Evolutionary conservation across 2,888 invertebrate genomes (phyloP).

Genomic region (Watsonalla cultraria): DNA sequence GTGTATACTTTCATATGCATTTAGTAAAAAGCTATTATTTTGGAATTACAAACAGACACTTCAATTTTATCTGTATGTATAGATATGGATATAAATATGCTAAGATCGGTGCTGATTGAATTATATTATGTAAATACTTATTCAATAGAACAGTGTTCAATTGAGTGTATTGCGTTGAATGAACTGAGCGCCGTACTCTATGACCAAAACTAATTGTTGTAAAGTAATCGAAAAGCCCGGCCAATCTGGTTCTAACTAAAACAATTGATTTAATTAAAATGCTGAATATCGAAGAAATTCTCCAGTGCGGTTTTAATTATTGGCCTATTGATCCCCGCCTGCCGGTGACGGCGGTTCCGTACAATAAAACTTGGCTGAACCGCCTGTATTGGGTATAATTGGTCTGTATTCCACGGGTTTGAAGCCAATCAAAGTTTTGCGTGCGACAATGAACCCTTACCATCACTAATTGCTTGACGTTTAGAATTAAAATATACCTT

Average conservation of each 20-base stretch:
- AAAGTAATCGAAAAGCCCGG: neutral
- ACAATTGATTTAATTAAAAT: constrained; percentile 68
- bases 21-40: too few relatives aligned
- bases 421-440: constrained; percentile 69
- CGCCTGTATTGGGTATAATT: constrained; percentile 68
- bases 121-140: too few relatives aligned
- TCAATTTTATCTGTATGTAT: too few relatives aligned
- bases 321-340: constrained; percentile 61
- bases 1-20: too few relatives aligned
- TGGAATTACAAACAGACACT: too few relatives aligned
- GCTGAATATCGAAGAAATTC: constrained; percentile 46
- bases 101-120: too few relatives aligned
- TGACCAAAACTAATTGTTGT: neutral
- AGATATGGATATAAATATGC: too few relatives aligned
- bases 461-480: constrained; percentile 62
- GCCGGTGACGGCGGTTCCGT: constrained; percentile 58
- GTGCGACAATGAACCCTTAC: constrained; percentile 49
- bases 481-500: constrained; percentile 38
- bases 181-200: neutral
- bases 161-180: too few relatives aligned
- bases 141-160: too few relatives aligned
- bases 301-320: constrained; percentile 69
- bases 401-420: constrained; percentile 49
- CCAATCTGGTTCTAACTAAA: constrained; percentile 28
- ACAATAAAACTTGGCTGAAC: constrained; percentile 68